These are phyloP conservation scores for Prionailurus viverrinus DNA, from an alignment of 2,113 vertebrate species.

Conservation along the genomic window DNA sequence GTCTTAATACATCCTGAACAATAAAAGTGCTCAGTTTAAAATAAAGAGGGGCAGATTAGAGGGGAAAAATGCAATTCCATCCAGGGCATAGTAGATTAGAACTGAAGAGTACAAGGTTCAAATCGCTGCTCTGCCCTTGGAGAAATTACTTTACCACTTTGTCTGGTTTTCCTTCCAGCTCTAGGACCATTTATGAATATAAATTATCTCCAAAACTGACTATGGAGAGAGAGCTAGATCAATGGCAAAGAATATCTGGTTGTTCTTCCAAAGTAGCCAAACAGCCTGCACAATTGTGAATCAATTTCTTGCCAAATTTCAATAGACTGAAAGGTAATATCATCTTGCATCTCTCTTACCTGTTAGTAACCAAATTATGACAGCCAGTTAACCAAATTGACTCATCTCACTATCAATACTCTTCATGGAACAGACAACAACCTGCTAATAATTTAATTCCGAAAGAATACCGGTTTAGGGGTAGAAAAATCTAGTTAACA, in stretches of 20 bases:
- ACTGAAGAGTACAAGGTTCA: neutral
- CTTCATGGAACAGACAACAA: neutral
- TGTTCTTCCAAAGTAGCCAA: neutral
- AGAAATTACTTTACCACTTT: neutral
- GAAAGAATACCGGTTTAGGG: neutral
- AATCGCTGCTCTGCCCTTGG: neutral
- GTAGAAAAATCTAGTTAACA: neutral
- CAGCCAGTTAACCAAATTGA: neutral
- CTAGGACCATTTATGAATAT: neutral
- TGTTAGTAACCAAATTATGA: neutral
- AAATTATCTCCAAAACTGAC: neutral
- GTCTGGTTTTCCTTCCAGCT: neutral
- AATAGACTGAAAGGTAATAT: neutral
- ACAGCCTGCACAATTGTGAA: neutral
- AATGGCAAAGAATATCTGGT: neutral
- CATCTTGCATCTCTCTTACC: neutral
- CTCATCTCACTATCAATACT: neutral
- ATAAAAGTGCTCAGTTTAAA: neutral
- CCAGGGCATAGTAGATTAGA: neutral
- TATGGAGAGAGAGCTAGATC: neutral
- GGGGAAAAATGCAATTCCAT: neutral
- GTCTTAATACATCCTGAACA: neutral
- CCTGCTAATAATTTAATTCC: neutral
- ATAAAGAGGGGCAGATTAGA: neutral
- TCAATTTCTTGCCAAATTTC: neutral